A percentile compares a stretch with the other conserved stretches of the same genome.
These are phyloP conservation scores for Betta splendens DNA, from an alignment of 2,797 vertebrate species.

Conservation along the genomic window DNA sequence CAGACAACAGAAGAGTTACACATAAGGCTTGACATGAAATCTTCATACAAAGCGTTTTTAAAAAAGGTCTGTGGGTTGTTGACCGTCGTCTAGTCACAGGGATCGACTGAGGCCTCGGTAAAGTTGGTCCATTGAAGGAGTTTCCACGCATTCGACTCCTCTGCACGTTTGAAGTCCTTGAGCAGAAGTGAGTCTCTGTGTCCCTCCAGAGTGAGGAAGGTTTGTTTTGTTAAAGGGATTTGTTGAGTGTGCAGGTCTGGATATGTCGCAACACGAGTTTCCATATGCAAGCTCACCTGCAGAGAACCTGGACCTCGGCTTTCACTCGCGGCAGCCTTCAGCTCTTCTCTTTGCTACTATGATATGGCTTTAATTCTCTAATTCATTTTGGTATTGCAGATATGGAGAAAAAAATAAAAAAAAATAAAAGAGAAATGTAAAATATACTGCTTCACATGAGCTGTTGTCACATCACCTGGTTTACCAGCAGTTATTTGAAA, in stretches of 20 bases:
- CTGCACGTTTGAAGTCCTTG: conserved; percentile 17
- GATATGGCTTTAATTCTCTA: conserved; percentile 80
- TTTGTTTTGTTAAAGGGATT: conserved; percentile 44
- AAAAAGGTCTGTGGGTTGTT: conserved; percentile 35
- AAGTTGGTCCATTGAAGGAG: conserved; percentile 76
- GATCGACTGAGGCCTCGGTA: conserved; percentile 71
- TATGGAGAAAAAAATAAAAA: conserved; percentile 50
- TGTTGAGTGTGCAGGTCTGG: conserved; percentile 43
- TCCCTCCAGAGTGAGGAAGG: conserved; percentile 49
- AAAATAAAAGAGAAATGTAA: conserved; percentile 27
- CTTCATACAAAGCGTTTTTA: conserved; percentile 58
- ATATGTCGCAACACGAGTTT: conserved; percentile 34
- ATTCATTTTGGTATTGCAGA: conserved; percentile 81
- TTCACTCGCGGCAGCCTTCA: conserved; percentile 71
- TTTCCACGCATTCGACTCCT: conserved; percentile 17
- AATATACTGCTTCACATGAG: conserved; percentile 50
- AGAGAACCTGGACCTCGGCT: conserved; percentile 57
- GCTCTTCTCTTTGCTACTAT: conserved; percentile 42
- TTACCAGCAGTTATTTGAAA: conserved; percentile 51
- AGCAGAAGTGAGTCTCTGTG: conserved; percentile 12
- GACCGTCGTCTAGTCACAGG: conserved; percentile 34
- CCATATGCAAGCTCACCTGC: conserved; percentile 63
- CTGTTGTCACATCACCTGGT: conserved; percentile 41
- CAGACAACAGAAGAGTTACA: conserved; percentile 51
- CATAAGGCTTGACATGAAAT: conserved; percentile 78